Evolutionary conservation across 2,888 invertebrate genomes (phyloP).

Genomic region (Heliconius cydno): DNA sequence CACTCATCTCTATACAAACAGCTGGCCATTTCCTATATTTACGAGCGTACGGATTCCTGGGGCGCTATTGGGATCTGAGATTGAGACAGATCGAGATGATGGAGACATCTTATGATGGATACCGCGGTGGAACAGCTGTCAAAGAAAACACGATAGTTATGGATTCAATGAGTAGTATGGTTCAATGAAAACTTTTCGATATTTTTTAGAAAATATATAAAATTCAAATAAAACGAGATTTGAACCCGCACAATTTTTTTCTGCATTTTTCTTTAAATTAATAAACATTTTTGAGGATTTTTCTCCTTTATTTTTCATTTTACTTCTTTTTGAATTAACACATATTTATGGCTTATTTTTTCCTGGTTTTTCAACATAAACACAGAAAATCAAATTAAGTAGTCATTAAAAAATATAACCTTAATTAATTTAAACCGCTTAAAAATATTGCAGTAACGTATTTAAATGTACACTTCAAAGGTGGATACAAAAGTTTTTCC

Average conservation of each 20-base stretch:
- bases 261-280: too few relatives aligned
- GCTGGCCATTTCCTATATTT: constrained; percentile 52
- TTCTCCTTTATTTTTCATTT: too few relatives aligned
- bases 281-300: too few relatives aligned
- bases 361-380: neutral
- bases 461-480: constrained; percentile 23
- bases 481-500: constrained; percentile 14
- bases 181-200: too few relatives aligned
- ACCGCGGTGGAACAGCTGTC: neutral
- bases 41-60: constrained; percentile 41
- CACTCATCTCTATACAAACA: constrained; percentile 56
- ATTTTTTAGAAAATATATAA: too few relatives aligned
- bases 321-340: neutral
- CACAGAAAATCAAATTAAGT: neutral
- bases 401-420: constrained; percentile 23
- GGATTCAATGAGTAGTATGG: neutral
- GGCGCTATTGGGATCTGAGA: constrained; percentile 31
- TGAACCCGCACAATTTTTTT: too few relatives aligned
- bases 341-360: neutral
- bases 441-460: neutral
- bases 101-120: neutral
- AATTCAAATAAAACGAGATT: too few relatives aligned
- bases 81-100: constrained; percentile 34
- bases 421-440: constrained; percentile 24
- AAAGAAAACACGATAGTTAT: neutral